Evolutionary conservation across 1,140 invertebrate species (phyloP).

Genomic region (Gonioctena quinquepunctata): DNA sequence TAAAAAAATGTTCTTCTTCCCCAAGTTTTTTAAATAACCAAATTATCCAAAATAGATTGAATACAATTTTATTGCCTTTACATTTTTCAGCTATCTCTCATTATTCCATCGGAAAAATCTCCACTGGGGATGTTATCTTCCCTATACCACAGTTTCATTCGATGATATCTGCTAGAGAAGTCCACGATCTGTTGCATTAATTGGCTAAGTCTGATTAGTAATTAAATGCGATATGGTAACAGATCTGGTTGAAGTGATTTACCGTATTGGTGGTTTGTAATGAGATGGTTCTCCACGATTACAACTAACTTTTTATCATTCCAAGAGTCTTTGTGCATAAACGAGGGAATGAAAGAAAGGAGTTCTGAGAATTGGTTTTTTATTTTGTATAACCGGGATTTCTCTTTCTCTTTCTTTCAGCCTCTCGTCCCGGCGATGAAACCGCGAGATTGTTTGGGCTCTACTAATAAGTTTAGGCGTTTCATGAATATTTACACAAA

Average conservation of each 20-base stretch:
- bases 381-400: not conserved
- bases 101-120: no score
- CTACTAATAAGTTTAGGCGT: slow-evolving; percentile 34
- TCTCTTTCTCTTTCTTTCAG: not conserved
- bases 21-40: no score
- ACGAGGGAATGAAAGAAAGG: slow-evolving; percentile 2
- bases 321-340: slow-evolving; percentile 14
- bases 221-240: slow-evolving; percentile 37
- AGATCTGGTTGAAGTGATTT: slow-evolving; percentile 25
- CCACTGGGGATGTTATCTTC: not conserved
- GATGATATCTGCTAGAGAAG: slow-evolving; percentile 36
- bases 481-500: slow-evolving; percentile 34
- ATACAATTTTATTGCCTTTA: no score
- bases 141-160: not conserved
- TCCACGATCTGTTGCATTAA: slow-evolving; percentile 40
- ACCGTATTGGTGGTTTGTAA: slow-evolving; percentile 22
- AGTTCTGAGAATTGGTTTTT: slow-evolving; percentile 9
- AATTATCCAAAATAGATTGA: no score
- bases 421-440: slow-evolving; percentile 14
- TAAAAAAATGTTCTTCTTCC: no score
- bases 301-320: slow-evolving; percentile 6
- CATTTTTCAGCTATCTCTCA: no score
- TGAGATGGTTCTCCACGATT: slow-evolving; percentile 27
- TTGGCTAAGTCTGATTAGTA: slow-evolving; percentile 41
- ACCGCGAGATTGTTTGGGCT: slow-evolving; percentile 23